Percentiles rank a stretch among this genome's conserved stretches.
Conservation (phyloP, 2,797 vertebrate genomes). For the Sphaeramia orbicularis region DNA sequence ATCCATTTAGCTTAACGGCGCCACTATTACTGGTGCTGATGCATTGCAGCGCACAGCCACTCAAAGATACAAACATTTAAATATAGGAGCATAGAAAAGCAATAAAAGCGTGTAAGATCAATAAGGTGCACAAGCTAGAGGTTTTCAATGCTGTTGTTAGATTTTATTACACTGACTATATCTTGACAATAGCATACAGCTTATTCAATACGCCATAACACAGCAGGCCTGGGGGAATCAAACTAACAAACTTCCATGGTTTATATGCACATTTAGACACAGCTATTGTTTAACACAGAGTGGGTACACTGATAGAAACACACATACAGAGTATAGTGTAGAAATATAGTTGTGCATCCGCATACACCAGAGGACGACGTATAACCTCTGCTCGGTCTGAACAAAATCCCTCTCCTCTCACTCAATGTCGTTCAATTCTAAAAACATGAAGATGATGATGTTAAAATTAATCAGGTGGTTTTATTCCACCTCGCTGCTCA, state of each 20-base stretch:
- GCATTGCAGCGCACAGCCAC: not conserved
- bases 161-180: conserved; percentile 64
- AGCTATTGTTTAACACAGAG: not conserved
- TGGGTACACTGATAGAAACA: not conserved
- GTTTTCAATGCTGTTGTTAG: conserved; percentile 53
- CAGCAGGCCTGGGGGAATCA: conserved; percentile 24
- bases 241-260: conserved; percentile 4
- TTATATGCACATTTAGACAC: not conserved
- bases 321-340: not conserved
- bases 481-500: conserved; percentile 58
- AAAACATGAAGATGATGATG: conserved; percentile 39
- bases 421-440: conserved; percentile 8
- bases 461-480: conserved; percentile 60
- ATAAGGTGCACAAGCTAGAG: conserved; percentile 46
- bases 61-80: conserved; percentile 5
- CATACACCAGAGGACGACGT: not conserved
- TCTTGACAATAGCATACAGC: conserved; percentile 26
- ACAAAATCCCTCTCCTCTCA: conserved; percentile 1
- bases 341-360: not conserved
- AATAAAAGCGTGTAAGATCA: conserved; percentile 46
- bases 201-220: conserved; percentile 59
- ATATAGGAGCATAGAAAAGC: conserved; percentile 13
- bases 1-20: no score
- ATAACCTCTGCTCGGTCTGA: conserved; percentile 7
- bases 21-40: not conserved